Evolutionary conservation across 2,113 vertebrate genomes (phyloP).

Genomic region (Gobiocypris rarus): DNA sequence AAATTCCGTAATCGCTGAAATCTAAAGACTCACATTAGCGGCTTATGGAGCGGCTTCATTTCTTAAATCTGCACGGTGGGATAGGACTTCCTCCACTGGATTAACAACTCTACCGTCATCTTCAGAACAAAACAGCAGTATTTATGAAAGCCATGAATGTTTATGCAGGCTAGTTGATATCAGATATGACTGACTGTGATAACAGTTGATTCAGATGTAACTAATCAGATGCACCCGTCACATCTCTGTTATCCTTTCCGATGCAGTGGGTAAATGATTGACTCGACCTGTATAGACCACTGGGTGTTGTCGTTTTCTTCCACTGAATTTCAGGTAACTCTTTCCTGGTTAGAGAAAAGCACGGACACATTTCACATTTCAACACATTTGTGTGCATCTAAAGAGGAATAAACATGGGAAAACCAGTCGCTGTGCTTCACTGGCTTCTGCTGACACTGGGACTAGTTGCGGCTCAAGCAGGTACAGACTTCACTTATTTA

Average conservation of each 20-base stretch:
- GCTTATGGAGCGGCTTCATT: slow-evolving; percentile 43
- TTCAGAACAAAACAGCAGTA: background rate
- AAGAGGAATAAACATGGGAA: slow-evolving; percentile 58
- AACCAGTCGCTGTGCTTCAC: background rate
- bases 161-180: background rate
- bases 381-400: background rate
- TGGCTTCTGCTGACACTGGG: slow-evolving; percentile 53
- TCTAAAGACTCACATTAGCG: background rate
- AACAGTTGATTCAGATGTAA: background rate
- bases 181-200: background rate
- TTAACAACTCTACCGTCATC: background rate
- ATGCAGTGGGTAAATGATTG: slow-evolving; percentile 41
- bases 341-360: slow-evolving; percentile 1
- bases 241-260: background rate
- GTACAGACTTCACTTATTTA: slow-evolving; percentile 47
- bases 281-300: slow-evolving; percentile 2
- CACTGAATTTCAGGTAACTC: slow-evolving; percentile 15
- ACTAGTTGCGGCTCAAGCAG: slow-evolving; percentile 62
- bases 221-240: background rate
- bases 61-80: slow-evolving; percentile 37
- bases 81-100: slow-evolving; percentile 42
- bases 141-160: background rate
- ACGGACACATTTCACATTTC: background rate
- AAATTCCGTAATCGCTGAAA: slow-evolving; percentile 11
- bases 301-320: background rate